These are phyloP conservation scores for Pteromalus puparum DNA, from an alignment of 1,140 invertebrate genomes.

Conservation along the genomic window DNA sequence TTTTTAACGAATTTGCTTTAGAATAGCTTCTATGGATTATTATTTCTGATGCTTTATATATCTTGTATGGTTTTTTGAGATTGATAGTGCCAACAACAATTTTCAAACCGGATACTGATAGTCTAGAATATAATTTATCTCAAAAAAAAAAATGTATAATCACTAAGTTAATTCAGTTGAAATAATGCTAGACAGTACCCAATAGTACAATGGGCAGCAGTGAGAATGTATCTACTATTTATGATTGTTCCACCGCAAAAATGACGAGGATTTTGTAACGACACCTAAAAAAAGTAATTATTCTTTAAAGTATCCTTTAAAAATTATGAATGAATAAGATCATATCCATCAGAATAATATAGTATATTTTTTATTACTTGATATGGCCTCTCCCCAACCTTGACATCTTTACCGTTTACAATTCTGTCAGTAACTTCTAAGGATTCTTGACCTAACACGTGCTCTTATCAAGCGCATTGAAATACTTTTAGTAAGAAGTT, in stretches of 20 bases:
- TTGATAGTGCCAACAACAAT: not conserved
- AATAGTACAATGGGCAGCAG: not conserved
- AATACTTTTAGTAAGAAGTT: too few species aligned
- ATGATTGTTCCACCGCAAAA: conserved; percentile 21
- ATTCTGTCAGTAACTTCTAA: not conserved
- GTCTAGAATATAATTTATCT: too few species aligned
- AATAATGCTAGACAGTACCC: not conserved
- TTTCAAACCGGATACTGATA: too few species aligned
- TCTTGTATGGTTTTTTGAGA: not conserved
- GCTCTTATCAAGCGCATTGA: too few species aligned
- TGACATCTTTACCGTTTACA: not conserved
- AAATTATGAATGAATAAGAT: too few species aligned
- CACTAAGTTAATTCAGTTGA: not conserved
- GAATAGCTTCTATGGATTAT: not conserved
- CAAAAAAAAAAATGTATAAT: too few species aligned
- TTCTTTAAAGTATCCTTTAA: too few species aligned
- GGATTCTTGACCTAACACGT: too few species aligned
- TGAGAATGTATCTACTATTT: not conserved
- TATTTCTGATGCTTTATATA: not conserved
- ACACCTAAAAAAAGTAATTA: not conserved
- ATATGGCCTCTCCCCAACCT: conserved; percentile 19
- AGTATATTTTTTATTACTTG: conserved; percentile 22
- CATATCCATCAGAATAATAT: too few species aligned
- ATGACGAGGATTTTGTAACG: not conserved
- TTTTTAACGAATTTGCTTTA: not conserved